Evolutionary conservation across 2,888 invertebrate species (phyloP).

Genomic region (Drosophila meridionalis): DNA sequence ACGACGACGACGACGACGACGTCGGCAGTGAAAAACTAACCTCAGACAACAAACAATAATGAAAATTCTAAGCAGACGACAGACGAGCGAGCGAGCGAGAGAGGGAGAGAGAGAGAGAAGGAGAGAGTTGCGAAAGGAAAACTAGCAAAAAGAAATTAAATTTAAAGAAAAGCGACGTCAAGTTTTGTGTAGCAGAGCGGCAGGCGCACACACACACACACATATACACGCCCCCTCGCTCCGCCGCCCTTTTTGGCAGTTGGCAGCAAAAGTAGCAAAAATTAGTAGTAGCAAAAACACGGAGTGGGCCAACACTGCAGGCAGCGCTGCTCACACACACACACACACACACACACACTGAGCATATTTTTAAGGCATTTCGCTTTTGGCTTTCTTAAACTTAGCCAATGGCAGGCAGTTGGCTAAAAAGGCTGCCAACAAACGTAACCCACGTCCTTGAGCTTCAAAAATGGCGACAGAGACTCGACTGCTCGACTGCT

Average conservation of each 20-base stretch:
- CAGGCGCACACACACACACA: conserved; percentile 45
- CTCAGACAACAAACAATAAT: conserved; percentile 80
- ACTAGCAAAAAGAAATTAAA: conserved; percentile 80
- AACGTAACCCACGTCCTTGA: conserved; percentile 61
- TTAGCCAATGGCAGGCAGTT: conserved; percentile 42
- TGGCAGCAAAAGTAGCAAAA: conserved; percentile 58
- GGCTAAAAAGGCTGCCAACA: conserved; percentile 36
- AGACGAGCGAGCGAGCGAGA: conserved; percentile 20
- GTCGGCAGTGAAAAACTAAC: conserved; percentile 78
- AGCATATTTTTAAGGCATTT: conserved; percentile 44
- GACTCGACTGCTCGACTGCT: conserved; percentile 3
- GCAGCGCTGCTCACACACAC: conserved; percentile 9
- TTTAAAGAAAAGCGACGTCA: conserved; percentile 68
- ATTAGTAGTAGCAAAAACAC: conserved; percentile 65
- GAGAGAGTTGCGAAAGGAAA: conserved; percentile 41
- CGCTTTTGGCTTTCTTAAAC: conserved; percentile 58
- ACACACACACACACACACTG: conserved; percentile 15
- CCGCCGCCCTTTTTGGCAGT: not conserved
- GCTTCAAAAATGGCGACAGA: conserved; percentile 58
- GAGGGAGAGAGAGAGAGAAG: not conserved
- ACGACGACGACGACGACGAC: conserved; percentile 22
- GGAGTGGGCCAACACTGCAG: conserved; percentile 15
- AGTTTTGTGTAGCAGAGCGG: conserved; percentile 55
- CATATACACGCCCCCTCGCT: not conserved
- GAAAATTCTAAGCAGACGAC: conserved; percentile 74